A percentile compares a stretch with the other conserved stretches of the same genome.
Conservation (phyloP, 2,797 vertebrate species). For the Columba guinea region DNA sequence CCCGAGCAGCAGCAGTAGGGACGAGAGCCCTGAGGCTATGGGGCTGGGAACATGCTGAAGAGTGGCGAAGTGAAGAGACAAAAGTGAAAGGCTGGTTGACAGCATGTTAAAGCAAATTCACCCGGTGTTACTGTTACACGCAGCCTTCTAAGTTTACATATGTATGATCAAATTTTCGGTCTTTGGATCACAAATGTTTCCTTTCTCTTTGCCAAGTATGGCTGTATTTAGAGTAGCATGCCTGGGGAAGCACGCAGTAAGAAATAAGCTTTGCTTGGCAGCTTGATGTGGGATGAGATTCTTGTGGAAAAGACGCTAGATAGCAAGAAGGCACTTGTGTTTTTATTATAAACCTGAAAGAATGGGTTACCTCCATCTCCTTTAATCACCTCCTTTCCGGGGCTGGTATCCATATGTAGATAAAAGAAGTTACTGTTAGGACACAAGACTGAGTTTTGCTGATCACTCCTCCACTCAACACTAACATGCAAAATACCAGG, state of each 20-base stretch:
- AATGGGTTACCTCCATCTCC: neutral
- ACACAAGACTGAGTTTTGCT: neutral
- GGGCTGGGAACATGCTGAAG: constrained; percentile 32
- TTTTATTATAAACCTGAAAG: neutral
- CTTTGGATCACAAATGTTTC: constrained; percentile 3
- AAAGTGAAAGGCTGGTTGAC: constrained; percentile 53
- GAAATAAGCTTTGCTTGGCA: neutral
- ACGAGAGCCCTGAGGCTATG: constrained; percentile 27
- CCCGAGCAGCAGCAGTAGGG: constrained; percentile 14
- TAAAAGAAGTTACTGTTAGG: neutral
- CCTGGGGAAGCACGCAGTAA: neutral
- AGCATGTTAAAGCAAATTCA: constrained; percentile 53
- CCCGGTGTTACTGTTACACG: neutral
- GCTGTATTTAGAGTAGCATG: neutral
- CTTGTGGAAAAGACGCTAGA: neutral
- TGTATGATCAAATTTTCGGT: constrained; percentile 32
- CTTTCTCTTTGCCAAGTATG: neutral
- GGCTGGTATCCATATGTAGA: neutral
- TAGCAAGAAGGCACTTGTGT: neutral
- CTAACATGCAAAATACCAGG: neutral
- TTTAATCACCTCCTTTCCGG: neutral
- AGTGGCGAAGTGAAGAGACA: constrained; percentile 2
- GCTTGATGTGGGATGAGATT: neutral
- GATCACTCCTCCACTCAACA: neutral
- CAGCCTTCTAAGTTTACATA: constrained; percentile 30